Percentiles rank a stretch among this genome's conserved stretches.
phyloP scores from a whole-genome alignment of 2,888 invertebrate genomes.

The Luffia ferchaultella region DNA sequence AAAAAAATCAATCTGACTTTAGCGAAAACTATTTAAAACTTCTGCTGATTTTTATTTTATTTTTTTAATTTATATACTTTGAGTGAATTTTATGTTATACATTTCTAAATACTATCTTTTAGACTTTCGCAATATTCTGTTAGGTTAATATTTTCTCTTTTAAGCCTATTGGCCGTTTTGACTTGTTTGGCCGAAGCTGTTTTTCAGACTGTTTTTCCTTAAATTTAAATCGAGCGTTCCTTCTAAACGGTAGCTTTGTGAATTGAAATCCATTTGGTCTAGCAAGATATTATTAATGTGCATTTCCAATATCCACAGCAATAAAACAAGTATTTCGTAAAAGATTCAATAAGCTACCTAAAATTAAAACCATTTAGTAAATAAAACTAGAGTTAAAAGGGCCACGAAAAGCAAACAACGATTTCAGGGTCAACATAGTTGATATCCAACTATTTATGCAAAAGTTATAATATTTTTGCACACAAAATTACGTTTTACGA shows the following conservation, averaged over 20 bases:
- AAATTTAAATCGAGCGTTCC: slow-evolving; percentile 1
- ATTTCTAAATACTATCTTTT: too few species aligned
- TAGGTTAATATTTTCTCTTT: background rate
- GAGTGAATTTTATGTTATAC: too few species aligned
- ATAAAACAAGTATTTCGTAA: background rate
- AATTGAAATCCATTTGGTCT: too few species aligned
- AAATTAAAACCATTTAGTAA: background rate
- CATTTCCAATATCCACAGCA: background rate
- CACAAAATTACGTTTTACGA: too few species aligned
- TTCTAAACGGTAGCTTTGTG: background rate
- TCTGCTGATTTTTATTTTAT: too few species aligned
- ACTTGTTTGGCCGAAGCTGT: background rate
- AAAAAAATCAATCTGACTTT: too few species aligned
- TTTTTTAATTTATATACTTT: too few species aligned
- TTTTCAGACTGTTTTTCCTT: background rate
- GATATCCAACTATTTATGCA: too few species aligned
- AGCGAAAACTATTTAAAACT: too few species aligned
- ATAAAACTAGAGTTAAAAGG: background rate
- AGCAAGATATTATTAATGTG: background rate
- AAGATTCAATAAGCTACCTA: background rate
- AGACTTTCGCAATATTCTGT: background rate
- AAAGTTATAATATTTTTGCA: too few species aligned
- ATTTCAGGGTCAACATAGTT: background rate
- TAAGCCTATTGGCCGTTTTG: background rate
- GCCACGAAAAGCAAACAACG: background rate